These are phyloP conservation scores for Mesorhabditis spiculigera DNA, from an alignment of 2,888 invertebrate species.

Conservation along the genomic window DNA sequence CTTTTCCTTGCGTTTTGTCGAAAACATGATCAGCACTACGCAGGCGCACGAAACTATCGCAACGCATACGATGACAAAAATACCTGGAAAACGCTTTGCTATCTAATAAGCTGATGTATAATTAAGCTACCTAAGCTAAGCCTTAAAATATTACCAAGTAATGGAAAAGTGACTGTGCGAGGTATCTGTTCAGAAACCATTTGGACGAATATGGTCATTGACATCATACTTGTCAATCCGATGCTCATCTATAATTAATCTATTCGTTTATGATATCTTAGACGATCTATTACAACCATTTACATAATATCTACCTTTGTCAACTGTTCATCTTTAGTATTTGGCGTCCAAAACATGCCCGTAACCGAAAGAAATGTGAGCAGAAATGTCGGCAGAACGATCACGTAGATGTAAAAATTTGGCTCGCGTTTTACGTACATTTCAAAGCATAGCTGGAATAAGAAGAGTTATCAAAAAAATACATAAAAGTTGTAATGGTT, in stretches of 20 bases:
- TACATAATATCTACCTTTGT: not conserved
- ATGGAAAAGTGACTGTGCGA: not conserved
- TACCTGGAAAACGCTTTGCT: not conserved
- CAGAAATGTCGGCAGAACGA: not conserved
- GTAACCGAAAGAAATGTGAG: not conserved
- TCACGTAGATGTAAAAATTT: not conserved
- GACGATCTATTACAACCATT: not conserved
- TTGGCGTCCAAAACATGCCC: not conserved
- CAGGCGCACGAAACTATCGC: not conserved
- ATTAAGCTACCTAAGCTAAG: no score
- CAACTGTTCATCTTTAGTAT: not conserved
- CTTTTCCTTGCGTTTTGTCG: not conserved
- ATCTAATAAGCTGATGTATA: not conserved
- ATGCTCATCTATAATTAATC: not conserved
- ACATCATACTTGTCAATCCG: constrained; percentile 3
- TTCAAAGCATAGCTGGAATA: not conserved
- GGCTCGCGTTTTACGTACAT: not conserved
- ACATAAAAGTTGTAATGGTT: not conserved
- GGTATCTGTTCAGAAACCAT: not conserved
- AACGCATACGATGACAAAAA: not conserved
- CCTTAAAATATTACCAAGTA: not conserved
- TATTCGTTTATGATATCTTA: no score
- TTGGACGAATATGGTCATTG: not conserved
- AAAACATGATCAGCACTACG: not conserved
- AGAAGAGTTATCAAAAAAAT: not conserved